Conservation (phyloP, 2,888 invertebrate species). For the Meandrusa payeni region DNA sequence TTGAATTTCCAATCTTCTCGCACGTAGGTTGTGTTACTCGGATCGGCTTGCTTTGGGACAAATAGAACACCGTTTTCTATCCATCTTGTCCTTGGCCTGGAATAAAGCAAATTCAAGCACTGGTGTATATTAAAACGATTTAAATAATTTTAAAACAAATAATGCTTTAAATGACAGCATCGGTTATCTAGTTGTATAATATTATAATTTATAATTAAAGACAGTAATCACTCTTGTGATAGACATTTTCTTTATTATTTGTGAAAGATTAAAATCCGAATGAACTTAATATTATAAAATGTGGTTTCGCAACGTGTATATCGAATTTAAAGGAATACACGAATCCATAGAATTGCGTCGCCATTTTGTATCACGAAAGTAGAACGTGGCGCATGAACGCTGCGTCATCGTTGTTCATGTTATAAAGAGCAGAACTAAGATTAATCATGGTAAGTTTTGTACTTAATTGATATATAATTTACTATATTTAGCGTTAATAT, state of each 20-base stretch:
- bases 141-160: constrained; percentile 2
- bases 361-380: constrained; percentile 60
- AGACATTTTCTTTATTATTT: constrained; percentile 13
- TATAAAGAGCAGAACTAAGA: constrained; percentile 41
- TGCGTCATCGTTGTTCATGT: constrained; percentile 38
- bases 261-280: constrained; percentile 14
- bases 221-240: constrained; percentile 19
- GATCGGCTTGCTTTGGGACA: constrained; percentile 9
- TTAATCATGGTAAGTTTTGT: constrained; percentile 64
- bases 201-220: constrained; percentile 1
- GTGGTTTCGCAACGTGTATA: constrained; percentile 17
- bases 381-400: constrained; percentile 58
- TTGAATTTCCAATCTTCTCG: constrained; percentile 13
- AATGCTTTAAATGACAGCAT: constrained; percentile 7
- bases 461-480: constrained; percentile 13
- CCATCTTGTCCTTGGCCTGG: constrained; percentile 11
- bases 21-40: constrained; percentile 20
- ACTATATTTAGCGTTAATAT: neutral
- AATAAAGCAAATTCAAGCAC: constrained; percentile 1
- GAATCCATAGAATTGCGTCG: constrained; percentile 40
- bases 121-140: constrained; percentile 7
- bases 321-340: constrained; percentile 4
- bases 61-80: constrained; percentile 10
- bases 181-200: constrained; percentile 16
- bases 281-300: constrained; percentile 11